These are phyloP conservation scores for Conus ventricosus DNA, from an alignment of 1,140 invertebrate species.

Conservation along the genomic window DNA sequence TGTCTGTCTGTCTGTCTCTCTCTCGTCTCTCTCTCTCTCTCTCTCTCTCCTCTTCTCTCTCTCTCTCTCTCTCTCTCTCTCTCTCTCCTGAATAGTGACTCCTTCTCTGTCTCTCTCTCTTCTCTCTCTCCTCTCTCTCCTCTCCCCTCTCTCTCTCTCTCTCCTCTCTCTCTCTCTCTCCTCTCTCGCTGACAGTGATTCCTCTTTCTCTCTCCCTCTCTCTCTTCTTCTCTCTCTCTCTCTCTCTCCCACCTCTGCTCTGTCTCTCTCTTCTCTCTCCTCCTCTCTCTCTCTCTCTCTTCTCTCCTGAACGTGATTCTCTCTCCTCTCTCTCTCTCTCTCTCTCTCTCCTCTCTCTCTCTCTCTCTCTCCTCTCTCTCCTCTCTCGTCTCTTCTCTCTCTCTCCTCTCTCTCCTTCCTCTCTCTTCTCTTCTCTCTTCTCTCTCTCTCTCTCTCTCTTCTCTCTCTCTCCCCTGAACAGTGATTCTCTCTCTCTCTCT, in stretches of 20 bases:
- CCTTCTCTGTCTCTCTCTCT: neutral
- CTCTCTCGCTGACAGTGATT: too few species aligned
- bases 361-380: neutral
- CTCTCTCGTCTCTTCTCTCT: neutral
- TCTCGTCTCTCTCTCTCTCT: too few species aligned
- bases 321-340: neutral
- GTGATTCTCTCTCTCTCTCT: neutral
- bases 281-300: neutral
- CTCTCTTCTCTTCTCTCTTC: neutral
- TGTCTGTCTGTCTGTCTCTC: too few species aligned
- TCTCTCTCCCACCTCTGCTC: too few species aligned
- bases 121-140: too few species aligned
- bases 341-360: neutral
- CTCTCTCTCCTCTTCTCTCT: too few species aligned
- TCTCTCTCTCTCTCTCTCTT: neutral
- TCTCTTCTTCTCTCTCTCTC: too few species aligned
- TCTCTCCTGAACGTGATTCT: neutral
- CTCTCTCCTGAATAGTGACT: too few species aligned
- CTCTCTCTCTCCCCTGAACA: neutral
- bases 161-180: too few species aligned
- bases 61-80: neutral
- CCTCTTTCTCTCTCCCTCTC: too few species aligned
- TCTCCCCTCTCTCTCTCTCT: too few species aligned
- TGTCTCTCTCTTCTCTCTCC: neutral
- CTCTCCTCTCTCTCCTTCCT: neutral